A percentile compares a stretch with the other conserved stretches of the same genome.
These are phyloP conservation scores for Cactoblastis cactorum DNA, from an alignment of 2,888 invertebrate genomes.

Conservation along the genomic window DNA sequence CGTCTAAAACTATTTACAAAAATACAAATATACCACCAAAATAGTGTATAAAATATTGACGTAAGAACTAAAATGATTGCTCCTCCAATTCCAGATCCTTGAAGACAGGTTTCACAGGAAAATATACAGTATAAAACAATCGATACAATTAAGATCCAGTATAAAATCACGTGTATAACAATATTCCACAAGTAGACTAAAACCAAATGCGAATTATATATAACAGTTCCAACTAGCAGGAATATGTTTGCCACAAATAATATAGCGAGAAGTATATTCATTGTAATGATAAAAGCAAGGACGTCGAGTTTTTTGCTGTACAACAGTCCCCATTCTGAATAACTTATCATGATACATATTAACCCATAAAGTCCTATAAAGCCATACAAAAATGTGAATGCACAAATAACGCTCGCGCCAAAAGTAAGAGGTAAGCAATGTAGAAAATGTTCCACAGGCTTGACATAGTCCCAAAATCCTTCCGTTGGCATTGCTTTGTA, in stretches of 20 bases:
- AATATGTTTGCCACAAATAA: not conserved
- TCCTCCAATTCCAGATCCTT: not conserved
- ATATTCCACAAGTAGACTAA: not conserved
- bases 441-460: not conserved
- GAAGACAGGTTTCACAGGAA: not conserved
- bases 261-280: not conserved
- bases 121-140: not conserved
- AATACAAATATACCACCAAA: not conserved
- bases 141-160: not conserved
- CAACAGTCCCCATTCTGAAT: not conserved
- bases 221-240: not conserved
- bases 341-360: not conserved
- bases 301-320: constrained; percentile 1
- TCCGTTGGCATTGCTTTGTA: not conserved
- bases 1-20: not conserved
- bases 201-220: not conserved
- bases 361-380: not conserved
- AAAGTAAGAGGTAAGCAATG: not conserved
- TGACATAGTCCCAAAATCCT: not conserved
- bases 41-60: not conserved
- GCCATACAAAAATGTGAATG: not conserved
- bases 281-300: not conserved
- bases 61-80: not conserved
- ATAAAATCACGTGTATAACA: not conserved
- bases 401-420: not conserved